Evolutionary conservation across 2,888 invertebrate genomes (phyloP).

Genomic region (Kuschelorhynchus macadamiae): DNA sequence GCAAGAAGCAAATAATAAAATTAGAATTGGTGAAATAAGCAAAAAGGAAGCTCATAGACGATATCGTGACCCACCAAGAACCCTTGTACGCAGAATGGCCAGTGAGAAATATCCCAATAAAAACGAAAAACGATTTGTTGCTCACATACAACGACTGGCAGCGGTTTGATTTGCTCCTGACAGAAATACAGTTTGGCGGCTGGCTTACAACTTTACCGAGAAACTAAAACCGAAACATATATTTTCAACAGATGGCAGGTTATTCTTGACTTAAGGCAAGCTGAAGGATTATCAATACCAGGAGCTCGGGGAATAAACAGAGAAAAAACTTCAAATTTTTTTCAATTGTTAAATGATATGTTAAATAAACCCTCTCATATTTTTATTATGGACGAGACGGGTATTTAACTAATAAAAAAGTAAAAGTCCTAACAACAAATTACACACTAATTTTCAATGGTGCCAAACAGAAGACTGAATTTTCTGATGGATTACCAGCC

Average conservation of each 20-base stretch:
- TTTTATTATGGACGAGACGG: no score
- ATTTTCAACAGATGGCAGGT: constrained; percentile 18
- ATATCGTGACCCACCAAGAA: constrained; percentile 16
- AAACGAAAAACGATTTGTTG: constrained; percentile 33
- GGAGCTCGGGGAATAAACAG: no score
- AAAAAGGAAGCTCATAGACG: constrained; percentile 18
- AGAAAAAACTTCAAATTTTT: no score
- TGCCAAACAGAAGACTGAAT: no score
- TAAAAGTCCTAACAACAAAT: constrained; percentile 47
- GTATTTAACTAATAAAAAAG: constrained; percentile 22
- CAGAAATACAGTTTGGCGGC: constrained; percentile 15
- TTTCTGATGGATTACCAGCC: constrained; percentile 46
- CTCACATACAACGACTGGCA: constrained; percentile 28
- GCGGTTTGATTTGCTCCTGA: constrained; percentile 31
- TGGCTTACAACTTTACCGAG: no score
- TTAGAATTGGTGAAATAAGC: constrained; percentile 5
- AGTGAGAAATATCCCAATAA: no score
- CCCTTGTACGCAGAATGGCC: no score
- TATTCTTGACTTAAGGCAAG: constrained; percentile 9
- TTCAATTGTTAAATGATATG: constrained; percentile 7
- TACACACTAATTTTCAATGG: no score
- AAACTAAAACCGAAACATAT: constrained; percentile 34
- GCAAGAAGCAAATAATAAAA: constrained; percentile 4
- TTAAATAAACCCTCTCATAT: constrained; percentile 16
- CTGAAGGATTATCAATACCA: no score